A percentile compares a stretch with the other conserved stretches of the same genome.
phyloP scores from a whole-genome alignment of 2,888 invertebrate species.

The Melipona beecheii region DNA sequence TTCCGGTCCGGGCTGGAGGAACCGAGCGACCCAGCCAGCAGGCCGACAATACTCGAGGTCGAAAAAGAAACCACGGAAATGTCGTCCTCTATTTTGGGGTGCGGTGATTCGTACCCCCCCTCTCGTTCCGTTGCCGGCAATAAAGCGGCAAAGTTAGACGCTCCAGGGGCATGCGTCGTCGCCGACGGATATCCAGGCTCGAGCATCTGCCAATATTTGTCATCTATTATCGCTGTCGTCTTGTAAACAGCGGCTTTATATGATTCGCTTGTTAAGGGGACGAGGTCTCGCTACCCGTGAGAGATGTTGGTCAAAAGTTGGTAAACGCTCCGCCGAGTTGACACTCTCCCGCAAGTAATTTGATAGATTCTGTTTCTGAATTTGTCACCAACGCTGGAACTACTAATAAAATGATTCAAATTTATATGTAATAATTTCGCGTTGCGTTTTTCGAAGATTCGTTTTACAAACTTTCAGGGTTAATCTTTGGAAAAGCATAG shows the following conservation, averaged over 20 bases:
- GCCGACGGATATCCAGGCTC: conserved; percentile 44
- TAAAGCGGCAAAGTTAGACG: conserved; percentile 62
- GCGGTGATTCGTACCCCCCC: conserved; percentile 47
- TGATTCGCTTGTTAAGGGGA: conserved; percentile 75
- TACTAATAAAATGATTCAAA: no score
- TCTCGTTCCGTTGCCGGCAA: conserved; percentile 34
- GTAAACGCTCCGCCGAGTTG: no score
- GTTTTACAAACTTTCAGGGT: no score
- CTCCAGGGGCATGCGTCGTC: conserved; percentile 39
- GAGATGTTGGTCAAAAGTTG: no score
- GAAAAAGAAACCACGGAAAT: conserved; percentile 72
- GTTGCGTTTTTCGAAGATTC: no score
- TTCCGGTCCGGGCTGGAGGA: conserved; percentile 69
- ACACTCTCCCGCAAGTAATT: no score
- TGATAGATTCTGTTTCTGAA: no score
- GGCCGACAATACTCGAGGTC: conserved; percentile 71
- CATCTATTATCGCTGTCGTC: conserved; percentile 81
- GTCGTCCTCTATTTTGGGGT: conserved; percentile 74
- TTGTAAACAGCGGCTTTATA: conserved; percentile 79
- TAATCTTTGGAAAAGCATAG: no score
- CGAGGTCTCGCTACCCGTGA: no score
- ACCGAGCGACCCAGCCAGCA: conserved; percentile 8
- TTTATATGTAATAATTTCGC: no score
- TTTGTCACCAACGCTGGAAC: no score
- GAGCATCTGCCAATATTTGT: conserved; percentile 84